Conservation (phyloP, 2,113 vertebrate genomes). For the Brienomyrus longianalis region DNA sequence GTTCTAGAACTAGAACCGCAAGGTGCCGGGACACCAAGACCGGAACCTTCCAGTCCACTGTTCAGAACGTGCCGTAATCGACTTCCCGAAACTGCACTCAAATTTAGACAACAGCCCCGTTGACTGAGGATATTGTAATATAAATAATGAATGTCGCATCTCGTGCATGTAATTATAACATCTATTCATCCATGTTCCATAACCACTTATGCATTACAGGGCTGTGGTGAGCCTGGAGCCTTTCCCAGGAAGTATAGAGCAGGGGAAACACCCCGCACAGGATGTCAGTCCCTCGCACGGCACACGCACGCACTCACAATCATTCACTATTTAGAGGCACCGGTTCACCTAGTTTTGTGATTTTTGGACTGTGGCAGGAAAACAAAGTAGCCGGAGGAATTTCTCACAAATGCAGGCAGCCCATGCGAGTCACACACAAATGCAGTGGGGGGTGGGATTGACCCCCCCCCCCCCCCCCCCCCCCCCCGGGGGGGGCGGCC, state of each 20-base stretch:
- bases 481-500: no score
- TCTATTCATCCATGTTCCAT: neutral
- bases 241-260: neutral
- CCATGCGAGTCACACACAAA: neutral
- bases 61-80: neutral
- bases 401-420: neutral
- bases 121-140: neutral
- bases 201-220: neutral
- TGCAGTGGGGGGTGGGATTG: neutral
- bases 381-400: neutral
- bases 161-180: neutral
- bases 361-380: neutral
- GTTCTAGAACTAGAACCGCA: neutral
- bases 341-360: neutral
- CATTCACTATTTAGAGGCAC: neutral
- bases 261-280: neutral
- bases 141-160: neutral
- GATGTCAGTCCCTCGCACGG: neutral
- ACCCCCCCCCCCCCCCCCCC: neutral
- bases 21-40: neutral
- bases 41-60: neutral
- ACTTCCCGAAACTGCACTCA: neutral
- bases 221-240: neutral
- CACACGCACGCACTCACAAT: neutral
- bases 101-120: neutral